Percentiles rank a stretch among this genome's conserved stretches.
These are phyloP conservation scores for Buphagus erythrorhynchus DNA, from an alignment of 2,797 vertebrate genomes.

Conservation along the genomic window DNA sequence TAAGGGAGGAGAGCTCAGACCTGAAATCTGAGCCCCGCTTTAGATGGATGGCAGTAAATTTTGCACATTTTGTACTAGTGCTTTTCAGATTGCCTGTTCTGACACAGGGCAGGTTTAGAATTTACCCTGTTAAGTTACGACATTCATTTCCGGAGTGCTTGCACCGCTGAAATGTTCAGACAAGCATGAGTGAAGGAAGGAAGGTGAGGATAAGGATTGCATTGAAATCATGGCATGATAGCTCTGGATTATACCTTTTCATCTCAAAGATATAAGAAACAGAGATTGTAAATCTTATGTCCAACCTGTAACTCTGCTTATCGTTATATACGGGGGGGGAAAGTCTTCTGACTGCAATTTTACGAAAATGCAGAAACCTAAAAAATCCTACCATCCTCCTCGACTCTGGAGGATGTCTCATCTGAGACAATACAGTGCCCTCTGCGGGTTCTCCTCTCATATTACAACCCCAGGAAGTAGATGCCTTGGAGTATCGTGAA, in stretches of 20 bases:
- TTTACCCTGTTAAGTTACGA: neutral
- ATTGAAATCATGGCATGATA: neutral
- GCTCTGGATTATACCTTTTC: neutral
- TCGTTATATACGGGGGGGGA: neutral
- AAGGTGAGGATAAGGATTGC: neutral
- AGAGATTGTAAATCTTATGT: neutral
- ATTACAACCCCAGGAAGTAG: neutral
- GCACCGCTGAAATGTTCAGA: neutral
- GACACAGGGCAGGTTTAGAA: neutral
- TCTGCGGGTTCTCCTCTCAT: constrained; percentile 33
- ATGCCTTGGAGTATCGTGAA: neutral
- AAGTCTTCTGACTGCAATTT: neutral
- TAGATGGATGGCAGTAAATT: neutral
- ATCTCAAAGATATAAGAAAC: neutral
- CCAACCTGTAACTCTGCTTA: neutral
- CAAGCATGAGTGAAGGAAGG: neutral
- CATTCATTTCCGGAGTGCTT: neutral
- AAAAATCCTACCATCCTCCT: neutral
- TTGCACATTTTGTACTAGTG: neutral
- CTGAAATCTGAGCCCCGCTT: neutral
- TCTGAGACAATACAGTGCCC: constrained; percentile 55
- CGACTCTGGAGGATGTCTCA: neutral
- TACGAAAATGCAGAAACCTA: neutral
- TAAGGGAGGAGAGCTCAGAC: neutral
- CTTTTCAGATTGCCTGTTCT: neutral